phyloP scores from a whole-genome alignment of 2,797 vertebrate species.

The Peromyscus eremicus region DNA sequence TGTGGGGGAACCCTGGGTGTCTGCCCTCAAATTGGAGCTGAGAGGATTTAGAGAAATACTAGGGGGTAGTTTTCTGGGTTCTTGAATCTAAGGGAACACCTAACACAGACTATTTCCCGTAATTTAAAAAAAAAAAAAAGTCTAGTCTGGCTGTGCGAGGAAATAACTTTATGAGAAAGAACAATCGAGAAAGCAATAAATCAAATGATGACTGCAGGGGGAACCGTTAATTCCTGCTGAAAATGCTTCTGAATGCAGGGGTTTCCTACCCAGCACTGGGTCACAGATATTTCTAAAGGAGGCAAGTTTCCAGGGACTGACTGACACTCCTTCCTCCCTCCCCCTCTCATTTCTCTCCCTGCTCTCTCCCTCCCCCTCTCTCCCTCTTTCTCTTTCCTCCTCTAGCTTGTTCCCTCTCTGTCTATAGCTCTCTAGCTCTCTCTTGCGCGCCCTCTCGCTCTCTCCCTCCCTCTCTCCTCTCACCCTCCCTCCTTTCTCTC shows the following conservation, averaged over 20 bases:
- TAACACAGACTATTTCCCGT: conserved; percentile 19
- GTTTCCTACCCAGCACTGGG: conserved; percentile 31
- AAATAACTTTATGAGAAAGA: conserved; percentile 74
- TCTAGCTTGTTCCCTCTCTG: not conserved
- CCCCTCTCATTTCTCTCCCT: not conserved
- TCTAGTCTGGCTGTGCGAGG: conserved; percentile 40
- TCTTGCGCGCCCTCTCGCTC: not conserved
- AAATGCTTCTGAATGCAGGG: conserved; percentile 31
- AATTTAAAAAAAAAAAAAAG: conserved; percentile 56
- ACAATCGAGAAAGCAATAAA: conserved; percentile 68
- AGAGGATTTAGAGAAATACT: not conserved
- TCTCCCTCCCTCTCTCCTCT: not conserved
- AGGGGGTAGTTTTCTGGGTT: conserved; percentile 17
- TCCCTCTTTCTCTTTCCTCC: not conserved
- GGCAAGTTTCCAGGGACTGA: conserved; percentile 1
- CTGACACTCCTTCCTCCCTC: not conserved
- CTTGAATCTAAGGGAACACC: not conserved
- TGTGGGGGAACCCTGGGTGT: not conserved
- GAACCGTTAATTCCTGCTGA: conserved; percentile 45
- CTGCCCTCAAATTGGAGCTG: not conserved
- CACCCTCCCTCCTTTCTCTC: not conserved
- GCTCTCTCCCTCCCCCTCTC: no score
- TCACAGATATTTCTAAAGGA: conserved; percentile 37
- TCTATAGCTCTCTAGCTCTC: not conserved
- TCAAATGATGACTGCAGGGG: conserved; percentile 59